phyloP scores from a whole-genome alignment of 2,797 vertebrate genomes.

The Hoplostethus atlanticus region DNA sequence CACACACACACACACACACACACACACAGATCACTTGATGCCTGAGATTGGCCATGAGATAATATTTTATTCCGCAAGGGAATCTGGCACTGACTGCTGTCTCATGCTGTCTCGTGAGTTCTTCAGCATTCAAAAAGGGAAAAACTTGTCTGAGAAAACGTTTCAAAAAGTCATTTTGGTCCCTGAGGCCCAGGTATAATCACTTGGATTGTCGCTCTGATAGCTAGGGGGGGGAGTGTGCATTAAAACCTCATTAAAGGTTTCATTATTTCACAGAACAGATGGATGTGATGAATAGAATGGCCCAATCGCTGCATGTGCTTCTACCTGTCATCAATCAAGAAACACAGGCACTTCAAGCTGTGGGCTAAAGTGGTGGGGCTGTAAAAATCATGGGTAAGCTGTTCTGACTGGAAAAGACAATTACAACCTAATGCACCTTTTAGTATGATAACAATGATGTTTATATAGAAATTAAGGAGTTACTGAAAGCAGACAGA shows the following conservation, averaged over 20 bases:
- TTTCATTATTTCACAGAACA: conserved; percentile 69
- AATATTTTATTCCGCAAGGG: conserved; percentile 24
- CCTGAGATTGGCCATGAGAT: conserved; percentile 2
- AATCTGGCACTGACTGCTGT: conserved; percentile 6
- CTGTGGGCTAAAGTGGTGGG: conserved; percentile 36
- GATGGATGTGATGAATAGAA: conserved; percentile 74
- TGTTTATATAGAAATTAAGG: too few species aligned
- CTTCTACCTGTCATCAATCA: conserved; percentile 66
- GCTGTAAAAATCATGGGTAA: conserved; percentile 17
- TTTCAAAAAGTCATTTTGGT: conserved; percentile 34
- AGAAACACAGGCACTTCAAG: conserved; percentile 33
- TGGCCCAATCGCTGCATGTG: conserved; percentile 55
- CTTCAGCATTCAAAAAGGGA: background rate
- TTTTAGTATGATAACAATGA: background rate
- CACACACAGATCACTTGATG: conserved; percentile 25
- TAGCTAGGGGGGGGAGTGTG: conserved; percentile 31
- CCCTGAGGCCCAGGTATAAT: conserved; percentile 54
- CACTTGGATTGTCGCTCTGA: conserved; percentile 56
- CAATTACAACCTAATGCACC: conserved; percentile 13
- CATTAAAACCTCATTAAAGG: conserved; percentile 79
- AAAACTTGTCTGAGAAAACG: conserved; percentile 11
- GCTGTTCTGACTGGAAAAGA: background rate
- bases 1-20: conserved; percentile 15
- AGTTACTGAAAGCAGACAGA: too few species aligned
- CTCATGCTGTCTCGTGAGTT: background rate